These are phyloP conservation scores for Gryllus bimaculatus DNA, from an alignment of 1,140 invertebrate genomes.

Conservation along the genomic window DNA sequence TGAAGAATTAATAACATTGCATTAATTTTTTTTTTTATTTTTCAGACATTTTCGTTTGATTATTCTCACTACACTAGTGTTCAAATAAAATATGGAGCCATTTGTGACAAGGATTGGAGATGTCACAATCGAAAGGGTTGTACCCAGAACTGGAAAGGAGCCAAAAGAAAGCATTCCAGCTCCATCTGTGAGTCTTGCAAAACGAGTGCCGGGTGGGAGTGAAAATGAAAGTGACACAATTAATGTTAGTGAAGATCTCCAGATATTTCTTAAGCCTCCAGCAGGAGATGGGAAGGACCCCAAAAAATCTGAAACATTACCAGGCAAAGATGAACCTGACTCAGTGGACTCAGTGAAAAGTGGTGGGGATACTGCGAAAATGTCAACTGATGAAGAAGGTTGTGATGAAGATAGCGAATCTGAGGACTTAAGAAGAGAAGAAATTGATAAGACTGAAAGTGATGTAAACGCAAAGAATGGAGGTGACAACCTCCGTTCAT, in stretches of 20 bases:
- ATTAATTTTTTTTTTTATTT: too few relatives aligned
- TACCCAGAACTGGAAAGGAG: conserved; percentile 25
- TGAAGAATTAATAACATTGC: too few relatives aligned
- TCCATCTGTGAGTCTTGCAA: conserved; percentile 12
- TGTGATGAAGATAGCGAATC: conserved; percentile 23
- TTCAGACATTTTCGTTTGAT: too few relatives aligned
- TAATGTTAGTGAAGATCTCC: conserved; percentile 15
- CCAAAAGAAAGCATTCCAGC: conserved; percentile 8
- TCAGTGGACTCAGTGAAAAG: neutral
- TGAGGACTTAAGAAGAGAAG: conserved; percentile 23
- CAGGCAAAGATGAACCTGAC: neutral
- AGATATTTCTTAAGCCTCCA: conserved; percentile 18
- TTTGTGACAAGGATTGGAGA: conserved; percentile 40
- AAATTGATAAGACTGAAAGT: conserved; percentile 26
- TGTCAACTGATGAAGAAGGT: conserved; percentile 14
- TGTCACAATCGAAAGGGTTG: conserved; percentile 42
- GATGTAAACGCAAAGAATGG: conserved; percentile 22
- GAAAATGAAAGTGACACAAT: conserved; percentile 12
- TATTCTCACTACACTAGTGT: neutral
- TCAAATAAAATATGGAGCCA: conserved; percentile 24
- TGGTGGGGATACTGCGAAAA: conserved; percentile 6
- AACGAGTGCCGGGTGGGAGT: neutral
- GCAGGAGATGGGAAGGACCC: neutral
- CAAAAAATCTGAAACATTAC: neutral
- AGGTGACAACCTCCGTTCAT: neutral